phyloP scores from a whole-genome alignment of 2,797 vertebrate genomes.

The Nannoperca australis region DNA sequence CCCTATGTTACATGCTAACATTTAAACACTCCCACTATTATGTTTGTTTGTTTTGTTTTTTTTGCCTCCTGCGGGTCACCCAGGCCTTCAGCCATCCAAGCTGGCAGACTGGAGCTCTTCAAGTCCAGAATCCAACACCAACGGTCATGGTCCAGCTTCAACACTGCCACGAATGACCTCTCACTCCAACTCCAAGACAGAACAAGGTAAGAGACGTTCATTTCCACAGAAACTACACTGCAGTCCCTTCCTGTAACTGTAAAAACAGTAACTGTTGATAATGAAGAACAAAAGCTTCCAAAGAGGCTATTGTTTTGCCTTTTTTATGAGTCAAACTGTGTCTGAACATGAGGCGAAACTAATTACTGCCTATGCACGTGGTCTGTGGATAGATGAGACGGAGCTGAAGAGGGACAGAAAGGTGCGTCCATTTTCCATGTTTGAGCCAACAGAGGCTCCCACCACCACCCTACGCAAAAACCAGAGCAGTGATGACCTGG shows the following conservation, averaged over 20 bases:
- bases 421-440: conserved; percentile 94
- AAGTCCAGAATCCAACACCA: conserved; percentile 64
- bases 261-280: background rate
- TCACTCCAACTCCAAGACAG: conserved; percentile 66
- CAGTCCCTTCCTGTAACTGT: background rate
- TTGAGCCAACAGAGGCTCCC: conserved; percentile 89
- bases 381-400: conserved; percentile 81
- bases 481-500: conserved; percentile 96
- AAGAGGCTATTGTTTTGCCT: background rate
- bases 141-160: conserved; percentile 75
- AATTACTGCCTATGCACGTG: conserved; percentile 13
- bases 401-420: conserved; percentile 92
- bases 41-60: background rate
- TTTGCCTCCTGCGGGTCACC: conserved; percentile 5
- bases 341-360: conserved; percentile 27
- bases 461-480: conserved; percentile 90
- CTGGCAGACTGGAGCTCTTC: conserved; percentile 75
- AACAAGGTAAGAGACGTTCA: conserved; percentile 74
- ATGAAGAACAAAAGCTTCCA: background rate
- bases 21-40: background rate
- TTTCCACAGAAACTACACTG: background rate
- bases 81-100: conserved; percentile 78
- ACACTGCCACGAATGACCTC: conserved; percentile 84
- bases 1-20: background rate
- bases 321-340: conserved; percentile 1